Percentiles rank a stretch among this genome's conserved stretches.
Conservation (phyloP, 2,888 invertebrate species). For the Hanleya hanleyi region DNA sequence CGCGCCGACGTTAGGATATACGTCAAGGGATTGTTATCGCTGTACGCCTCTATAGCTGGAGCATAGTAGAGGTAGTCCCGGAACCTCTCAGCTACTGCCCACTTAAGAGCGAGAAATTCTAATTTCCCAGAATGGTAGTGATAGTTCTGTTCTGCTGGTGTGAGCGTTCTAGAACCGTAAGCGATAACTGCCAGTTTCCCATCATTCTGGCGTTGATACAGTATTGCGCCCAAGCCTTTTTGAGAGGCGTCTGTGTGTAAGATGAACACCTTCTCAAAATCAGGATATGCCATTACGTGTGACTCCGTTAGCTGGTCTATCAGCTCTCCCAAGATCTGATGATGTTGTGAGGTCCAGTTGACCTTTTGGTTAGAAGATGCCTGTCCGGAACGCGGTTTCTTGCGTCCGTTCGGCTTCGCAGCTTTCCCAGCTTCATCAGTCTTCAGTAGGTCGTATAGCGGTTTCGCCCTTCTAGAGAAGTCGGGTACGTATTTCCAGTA, state of each 20-base stretch:
- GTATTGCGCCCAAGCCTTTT: conserved; percentile 17
- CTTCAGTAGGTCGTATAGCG: no score
- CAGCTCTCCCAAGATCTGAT: background rate
- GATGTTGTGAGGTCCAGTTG: conserved; percentile 15
- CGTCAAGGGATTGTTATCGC: conserved; percentile 21
- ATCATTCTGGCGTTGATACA: conserved; percentile 12
- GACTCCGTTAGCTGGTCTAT: no score
- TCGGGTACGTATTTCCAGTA: background rate
- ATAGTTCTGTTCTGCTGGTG: conserved; percentile 10
- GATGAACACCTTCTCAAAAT: conserved; percentile 10
- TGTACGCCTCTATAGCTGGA: conserved; percentile 12
- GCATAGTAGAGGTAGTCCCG: conserved; percentile 26
- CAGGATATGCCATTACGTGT: conserved; percentile 6
- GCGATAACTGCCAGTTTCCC: conserved; percentile 17
- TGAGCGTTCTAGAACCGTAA: conserved; percentile 22
- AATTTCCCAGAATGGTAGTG: conserved; percentile 19
- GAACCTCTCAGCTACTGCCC: conserved; percentile 23
- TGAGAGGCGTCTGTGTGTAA: conserved; percentile 22
- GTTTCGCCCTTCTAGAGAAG: conserved; percentile 10
- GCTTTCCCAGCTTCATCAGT: background rate
- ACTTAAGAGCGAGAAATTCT: conserved; percentile 25
- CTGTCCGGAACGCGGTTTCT: background rate
- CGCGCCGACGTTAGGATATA: conserved; percentile 13
- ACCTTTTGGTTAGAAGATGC: background rate
- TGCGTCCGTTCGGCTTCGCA: background rate